Conservation (phyloP, 2,888 invertebrate genomes). For the Ceramica pisi region DNA sequence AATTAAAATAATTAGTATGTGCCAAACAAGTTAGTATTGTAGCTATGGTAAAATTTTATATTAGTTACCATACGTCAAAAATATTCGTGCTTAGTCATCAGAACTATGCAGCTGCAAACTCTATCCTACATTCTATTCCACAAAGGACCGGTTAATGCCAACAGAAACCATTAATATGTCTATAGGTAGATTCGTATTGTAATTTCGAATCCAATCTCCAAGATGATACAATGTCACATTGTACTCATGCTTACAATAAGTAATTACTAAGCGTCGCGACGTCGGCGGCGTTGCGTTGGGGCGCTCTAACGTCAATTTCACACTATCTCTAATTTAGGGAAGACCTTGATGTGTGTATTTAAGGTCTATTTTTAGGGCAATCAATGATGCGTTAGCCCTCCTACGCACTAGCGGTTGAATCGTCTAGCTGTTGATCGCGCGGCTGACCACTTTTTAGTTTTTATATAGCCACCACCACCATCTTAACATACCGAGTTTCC, state of each 20-base stretch:
- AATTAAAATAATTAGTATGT: no score
- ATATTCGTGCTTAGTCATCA: no score
- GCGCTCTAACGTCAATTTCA: conserved; percentile 5
- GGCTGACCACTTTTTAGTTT: no score
- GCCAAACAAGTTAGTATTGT: no score
- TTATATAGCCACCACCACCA: no score
- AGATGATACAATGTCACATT: conserved; percentile 6
- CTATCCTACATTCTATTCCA: neutral
- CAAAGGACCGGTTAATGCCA: conserved; percentile 2
- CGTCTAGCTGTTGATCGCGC: no score
- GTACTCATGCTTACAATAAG: neutral
- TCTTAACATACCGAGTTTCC: no score
- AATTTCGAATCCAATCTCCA: conserved; percentile 38
- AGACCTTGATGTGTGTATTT: neutral
- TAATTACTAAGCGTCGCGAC: conserved; percentile 31
- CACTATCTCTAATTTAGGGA: neutral
- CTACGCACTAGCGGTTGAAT: no score
- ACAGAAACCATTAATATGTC: neutral
- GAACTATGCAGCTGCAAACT: neutral
- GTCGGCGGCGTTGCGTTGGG: neutral
- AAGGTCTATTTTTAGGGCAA: neutral
- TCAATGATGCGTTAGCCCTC: neutral
- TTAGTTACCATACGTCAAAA: no score
- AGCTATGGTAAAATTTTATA: no score
- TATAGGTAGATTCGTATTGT: conserved; percentile 3